These are phyloP conservation scores for Sorex araneus DNA, from an alignment of 2,113 vertebrate genomes.

Conservation along the genomic window DNA sequence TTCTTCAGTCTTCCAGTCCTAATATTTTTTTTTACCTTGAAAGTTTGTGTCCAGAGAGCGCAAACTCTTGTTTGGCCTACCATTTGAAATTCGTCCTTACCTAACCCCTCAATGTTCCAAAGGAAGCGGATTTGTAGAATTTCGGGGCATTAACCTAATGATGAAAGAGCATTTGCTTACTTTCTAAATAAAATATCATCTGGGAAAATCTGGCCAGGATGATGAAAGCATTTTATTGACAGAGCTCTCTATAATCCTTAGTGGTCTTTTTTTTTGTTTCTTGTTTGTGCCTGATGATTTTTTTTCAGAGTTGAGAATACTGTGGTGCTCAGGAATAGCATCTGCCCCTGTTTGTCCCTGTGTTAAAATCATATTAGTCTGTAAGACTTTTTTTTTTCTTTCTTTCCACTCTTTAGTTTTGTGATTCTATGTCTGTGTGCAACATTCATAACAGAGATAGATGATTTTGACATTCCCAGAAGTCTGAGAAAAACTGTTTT, in stretches of 20 bases:
- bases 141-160: conserved; percentile 79
- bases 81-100: conserved; percentile 79
- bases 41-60: conserved; percentile 54
- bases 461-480: conserved; percentile 49
- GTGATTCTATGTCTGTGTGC: neutral
- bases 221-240: conserved; percentile 84
- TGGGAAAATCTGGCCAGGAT: conserved; percentile 74
- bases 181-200: conserved; percentile 77
- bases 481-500: conserved; percentile 47
- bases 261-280: conserved; percentile 72
- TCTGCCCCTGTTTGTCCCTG: conserved; percentile 38
- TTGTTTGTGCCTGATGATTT: conserved; percentile 56
- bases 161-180: conserved; percentile 86
- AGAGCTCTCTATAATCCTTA: conserved; percentile 82
- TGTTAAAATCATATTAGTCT: conserved; percentile 59
- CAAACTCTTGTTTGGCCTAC: conserved; percentile 54
- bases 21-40: conserved; percentile 70
- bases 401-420: conserved; percentile 68
- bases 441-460: conserved; percentile 28
- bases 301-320: neutral
- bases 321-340: conserved; percentile 49
- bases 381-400: conserved; percentile 37
- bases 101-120: conserved; percentile 71
- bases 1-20: neutral
- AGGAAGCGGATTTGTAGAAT: conserved; percentile 80